phyloP scores from a whole-genome alignment of 2,797 vertebrate species.

The Petrocephalus schoutedeni region DNA sequence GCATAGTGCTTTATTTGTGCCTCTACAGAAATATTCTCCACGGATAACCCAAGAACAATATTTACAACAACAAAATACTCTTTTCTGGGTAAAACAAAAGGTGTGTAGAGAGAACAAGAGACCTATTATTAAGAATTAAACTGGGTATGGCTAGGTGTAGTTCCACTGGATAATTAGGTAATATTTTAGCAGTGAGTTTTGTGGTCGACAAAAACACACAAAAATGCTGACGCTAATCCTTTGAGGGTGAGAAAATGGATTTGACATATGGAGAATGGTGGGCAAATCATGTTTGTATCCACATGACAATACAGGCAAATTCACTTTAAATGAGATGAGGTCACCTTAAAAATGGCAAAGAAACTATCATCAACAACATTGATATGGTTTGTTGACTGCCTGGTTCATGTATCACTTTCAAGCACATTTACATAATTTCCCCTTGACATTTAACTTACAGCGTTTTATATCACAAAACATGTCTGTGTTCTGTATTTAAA shows the following conservation, averaged over 20 bases:
- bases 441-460: background rate
- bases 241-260: background rate
- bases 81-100: background rate
- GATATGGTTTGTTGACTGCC: background rate
- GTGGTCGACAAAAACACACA: background rate
- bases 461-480: background rate
- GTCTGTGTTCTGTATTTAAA: background rate
- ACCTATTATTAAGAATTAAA: background rate
- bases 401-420: background rate
- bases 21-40: background rate
- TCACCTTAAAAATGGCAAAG: background rate
- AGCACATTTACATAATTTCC: background rate
- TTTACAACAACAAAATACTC: background rate
- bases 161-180: background rate
- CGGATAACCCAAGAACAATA: background rate
- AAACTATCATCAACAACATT: background rate
- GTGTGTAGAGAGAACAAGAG: background rate
- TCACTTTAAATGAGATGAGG: background rate
- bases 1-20: background rate
- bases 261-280: background rate
- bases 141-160: background rate
- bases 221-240: background rate
- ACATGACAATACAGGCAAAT: background rate
- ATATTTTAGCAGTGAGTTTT: background rate
- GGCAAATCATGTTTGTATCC: background rate